These are phyloP conservation scores for Zaprionus taronus DNA, from an alignment of 1,140 invertebrate genomes.

Conservation along the genomic window DNA sequence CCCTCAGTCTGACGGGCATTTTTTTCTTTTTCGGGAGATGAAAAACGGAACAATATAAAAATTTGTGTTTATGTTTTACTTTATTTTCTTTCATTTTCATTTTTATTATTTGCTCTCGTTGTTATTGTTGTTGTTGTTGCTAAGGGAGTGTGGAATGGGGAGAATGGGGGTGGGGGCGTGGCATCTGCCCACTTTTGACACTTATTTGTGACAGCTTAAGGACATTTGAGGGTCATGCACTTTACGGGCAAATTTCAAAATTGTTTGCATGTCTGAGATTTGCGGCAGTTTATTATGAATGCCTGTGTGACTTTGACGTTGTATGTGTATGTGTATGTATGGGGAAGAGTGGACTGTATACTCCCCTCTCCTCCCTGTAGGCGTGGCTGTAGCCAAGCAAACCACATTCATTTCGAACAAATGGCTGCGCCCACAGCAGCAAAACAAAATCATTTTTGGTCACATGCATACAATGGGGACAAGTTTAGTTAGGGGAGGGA, in stretches of 20 bases:
- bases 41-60: constrained; percentile 58
- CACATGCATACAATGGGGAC: constrained; percentile 20
- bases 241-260: constrained; percentile 41
- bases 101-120: constrained; percentile 47
- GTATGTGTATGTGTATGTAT: background rate
- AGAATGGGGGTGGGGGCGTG: background rate
- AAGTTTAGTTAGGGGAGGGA: background rate
- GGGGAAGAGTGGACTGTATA: background rate
- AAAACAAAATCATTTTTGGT: constrained; percentile 10
- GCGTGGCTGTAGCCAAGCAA: constrained; percentile 27
- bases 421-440: constrained; percentile 8
- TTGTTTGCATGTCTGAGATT: constrained; percentile 59
- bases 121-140: constrained; percentile 7
- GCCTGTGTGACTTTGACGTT: background rate
- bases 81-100: constrained; percentile 47
- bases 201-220: constrained; percentile 61
- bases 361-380: background rate
- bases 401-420: constrained; percentile 43
- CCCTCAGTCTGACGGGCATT: background rate
- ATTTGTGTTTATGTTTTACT: constrained; percentile 57
- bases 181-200: constrained; percentile 51
- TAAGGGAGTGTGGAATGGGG: background rate
- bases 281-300: constrained; percentile 53
- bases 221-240: constrained; percentile 61
- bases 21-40: constrained; percentile 40